Conservation (phyloP, 2,888 invertebrate genomes). For the Drepana falcataria region DNA sequence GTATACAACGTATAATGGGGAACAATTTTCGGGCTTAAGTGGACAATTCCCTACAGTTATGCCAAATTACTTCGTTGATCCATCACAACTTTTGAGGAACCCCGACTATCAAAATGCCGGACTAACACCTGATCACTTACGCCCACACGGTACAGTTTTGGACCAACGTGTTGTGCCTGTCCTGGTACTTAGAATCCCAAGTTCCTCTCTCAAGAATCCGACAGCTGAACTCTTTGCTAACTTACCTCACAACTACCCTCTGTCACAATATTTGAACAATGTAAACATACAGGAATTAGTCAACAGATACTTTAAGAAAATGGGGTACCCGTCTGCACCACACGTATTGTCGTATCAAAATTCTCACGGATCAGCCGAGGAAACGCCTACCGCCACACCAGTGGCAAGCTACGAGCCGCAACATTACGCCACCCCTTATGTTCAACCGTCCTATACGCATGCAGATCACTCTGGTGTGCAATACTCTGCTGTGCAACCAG, state of each 20-base stretch:
- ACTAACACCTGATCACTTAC: conserved; percentile 66
- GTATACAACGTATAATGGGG: conserved; percentile 70
- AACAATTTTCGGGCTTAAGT: conserved; percentile 62
- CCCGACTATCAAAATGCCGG: conserved; percentile 73
- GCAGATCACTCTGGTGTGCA: conserved; percentile 66
- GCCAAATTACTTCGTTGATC: conserved; percentile 69
- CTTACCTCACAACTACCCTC: conserved; percentile 74
- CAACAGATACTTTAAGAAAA: conserved; percentile 71
- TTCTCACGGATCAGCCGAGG: conserved; percentile 26
- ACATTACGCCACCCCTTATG: conserved; percentile 59
- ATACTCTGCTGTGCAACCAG: conserved; percentile 71
- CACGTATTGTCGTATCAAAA: conserved; percentile 57
- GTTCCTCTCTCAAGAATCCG: conserved; percentile 75
- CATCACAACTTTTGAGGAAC: conserved; percentile 59
- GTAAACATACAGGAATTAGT: conserved; percentile 77
- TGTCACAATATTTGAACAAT: conserved; percentile 73
- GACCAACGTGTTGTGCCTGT: conserved; percentile 76
- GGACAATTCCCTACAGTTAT: conserved; percentile 68
- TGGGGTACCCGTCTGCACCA: conserved; percentile 59
- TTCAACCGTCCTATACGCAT: conserved; percentile 63
- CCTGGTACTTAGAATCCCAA: conserved; percentile 77
- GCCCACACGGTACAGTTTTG: conserved; percentile 48
- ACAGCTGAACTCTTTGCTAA: conserved; percentile 75
- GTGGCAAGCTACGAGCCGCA: conserved; percentile 41
- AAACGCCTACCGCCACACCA: conserved; percentile 21